Conservation (phyloP, 2,888 invertebrate genomes). For the Tipula unca region DNA sequence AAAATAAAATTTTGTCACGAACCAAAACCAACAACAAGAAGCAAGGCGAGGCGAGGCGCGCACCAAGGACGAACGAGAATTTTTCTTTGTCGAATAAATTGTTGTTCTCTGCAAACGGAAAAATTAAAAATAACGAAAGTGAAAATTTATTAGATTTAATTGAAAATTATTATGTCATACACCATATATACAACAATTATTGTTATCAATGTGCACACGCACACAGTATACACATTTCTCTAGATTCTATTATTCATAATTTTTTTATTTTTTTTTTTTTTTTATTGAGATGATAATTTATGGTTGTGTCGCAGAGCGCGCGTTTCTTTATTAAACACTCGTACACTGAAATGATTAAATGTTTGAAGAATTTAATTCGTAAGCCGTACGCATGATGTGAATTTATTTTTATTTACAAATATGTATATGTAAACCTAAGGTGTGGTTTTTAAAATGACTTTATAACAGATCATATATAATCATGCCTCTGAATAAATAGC, state of each 20-base stretch:
- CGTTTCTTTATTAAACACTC: background rate
- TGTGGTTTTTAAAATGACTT: background rate
- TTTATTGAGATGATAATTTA: background rate
- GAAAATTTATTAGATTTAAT: background rate
- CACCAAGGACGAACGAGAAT: background rate
- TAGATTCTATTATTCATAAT: background rate
- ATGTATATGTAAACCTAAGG: background rate
- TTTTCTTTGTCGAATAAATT: background rate
- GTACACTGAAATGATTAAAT: background rate
- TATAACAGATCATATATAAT: background rate
- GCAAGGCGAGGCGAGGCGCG: background rate
- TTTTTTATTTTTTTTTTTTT: too few species aligned
- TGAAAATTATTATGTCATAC: constrained; percentile 8
- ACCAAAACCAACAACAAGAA: background rate
- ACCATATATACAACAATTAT: background rate
- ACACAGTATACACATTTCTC: background rate
- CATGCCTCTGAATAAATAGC: too few species aligned
- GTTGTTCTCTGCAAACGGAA: background rate
- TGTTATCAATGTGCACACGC: background rate
- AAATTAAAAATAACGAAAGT: background rate
- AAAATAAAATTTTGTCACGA: constrained; percentile 4
- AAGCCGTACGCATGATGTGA: background rate
- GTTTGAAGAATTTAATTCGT: background rate
- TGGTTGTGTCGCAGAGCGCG: background rate
- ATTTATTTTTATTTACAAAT: background rate